Evolutionary conservation across 2,797 vertebrate species (phyloP), one percentile per base, ranked within the genome.

Genomic region (Vultur gryphus): DNA sequence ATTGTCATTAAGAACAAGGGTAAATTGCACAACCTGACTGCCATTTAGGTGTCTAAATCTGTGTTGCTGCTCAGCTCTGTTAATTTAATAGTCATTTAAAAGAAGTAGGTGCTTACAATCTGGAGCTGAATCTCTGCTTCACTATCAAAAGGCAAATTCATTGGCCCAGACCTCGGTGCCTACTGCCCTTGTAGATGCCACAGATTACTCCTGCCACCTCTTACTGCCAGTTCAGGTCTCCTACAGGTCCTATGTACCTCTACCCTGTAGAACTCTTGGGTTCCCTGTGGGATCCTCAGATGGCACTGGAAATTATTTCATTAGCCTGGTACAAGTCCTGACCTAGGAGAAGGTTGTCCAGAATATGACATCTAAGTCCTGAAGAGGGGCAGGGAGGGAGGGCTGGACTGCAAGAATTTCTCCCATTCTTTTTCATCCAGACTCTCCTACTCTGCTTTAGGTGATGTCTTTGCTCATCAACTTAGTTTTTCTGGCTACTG

Each of bases 361-460:
- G 31, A 57, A 61, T 18, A 41, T 5, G 5, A 48, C 17, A 72
- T 17, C 23, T 33, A 37, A 58, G 46, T 79, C 4, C 28, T 78
- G 5, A 43, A 48, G 5, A 0, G 1, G 2, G 5, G 2, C 13
- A n/a, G 18, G 9, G 12, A n/a, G 58, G 26, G 31, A 67, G 16
- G 18, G 3, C 4, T 48, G 61, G 10, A 61, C 19, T 54, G 20
- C 7, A 62, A 46, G 16, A 73, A 18, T 69, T 11, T n/a, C 5
- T 84, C 13, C 4, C 12, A 46, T 69, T 80, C 10, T 15, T 90
- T 80, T 70, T 52, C 10, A 20, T 65, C 49, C 29, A 82, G 28
- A 23, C 7, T 84, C 3, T 67, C 8, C 5, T 69, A 10, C 33
- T 39, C 16, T 55, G 4, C 12, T 88, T 16, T 41, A 43, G 16